Percentiles rank a stretch among this genome's conserved stretches.
These are phyloP conservation scores for Epirrita christyi DNA, from an alignment of 2,888 invertebrate species.

Conservation along the genomic window DNA sequence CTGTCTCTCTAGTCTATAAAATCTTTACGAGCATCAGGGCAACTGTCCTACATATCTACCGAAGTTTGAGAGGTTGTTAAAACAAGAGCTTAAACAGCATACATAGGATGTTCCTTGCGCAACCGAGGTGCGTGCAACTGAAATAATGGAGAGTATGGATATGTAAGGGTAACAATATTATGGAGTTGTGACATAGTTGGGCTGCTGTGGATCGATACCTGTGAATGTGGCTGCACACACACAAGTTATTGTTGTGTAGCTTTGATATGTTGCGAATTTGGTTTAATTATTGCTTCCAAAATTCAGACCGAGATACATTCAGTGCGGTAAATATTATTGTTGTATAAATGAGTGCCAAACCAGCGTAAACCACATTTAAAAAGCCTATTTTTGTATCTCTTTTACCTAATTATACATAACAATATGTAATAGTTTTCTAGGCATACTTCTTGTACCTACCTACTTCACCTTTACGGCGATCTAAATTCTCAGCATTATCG, in stretches of 20 bases:
- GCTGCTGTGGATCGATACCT: conserved; percentile 20
- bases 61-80: conserved; percentile 14
- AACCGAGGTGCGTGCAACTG: conserved; percentile 35
- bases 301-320: background rate
- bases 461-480: conserved; percentile 11
- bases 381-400: too few species aligned
- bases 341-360: background rate
- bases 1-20: conserved; percentile 3
- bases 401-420: too few species aligned
- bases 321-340: background rate
- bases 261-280: background rate
- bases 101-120: conserved; percentile 38
- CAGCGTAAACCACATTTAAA: conserved; percentile 2
- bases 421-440: too few species aligned
- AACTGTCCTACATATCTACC: background rate
- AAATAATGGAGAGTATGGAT: conserved; percentile 27
- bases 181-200: conserved; percentile 24
- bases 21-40: conserved; percentile 10
- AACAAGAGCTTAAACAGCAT: background rate
- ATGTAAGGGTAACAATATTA: conserved; percentile 32
- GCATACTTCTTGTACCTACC: background rate
- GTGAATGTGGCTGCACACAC: background rate
- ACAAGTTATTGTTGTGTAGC: background rate
- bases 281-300: background rate
- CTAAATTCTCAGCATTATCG: conserved; percentile 13